phyloP scores from a whole-genome alignment of 2,888 invertebrate genomes.

The Sialis fuliginosa region DNA sequence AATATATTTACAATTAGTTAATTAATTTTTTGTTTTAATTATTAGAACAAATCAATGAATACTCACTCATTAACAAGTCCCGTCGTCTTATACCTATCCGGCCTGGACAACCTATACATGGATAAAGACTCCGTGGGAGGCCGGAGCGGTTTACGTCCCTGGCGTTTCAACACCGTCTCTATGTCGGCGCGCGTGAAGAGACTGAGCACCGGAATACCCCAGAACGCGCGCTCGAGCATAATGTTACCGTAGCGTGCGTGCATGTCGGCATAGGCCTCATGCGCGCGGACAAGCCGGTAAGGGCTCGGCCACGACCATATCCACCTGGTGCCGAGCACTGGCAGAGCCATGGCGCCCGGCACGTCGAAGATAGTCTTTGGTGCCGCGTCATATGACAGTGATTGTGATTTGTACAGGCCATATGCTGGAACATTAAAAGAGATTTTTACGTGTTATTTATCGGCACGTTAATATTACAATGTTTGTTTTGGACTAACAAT shows the following conservation, averaged over 20 bases:
- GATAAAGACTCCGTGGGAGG: slow-evolving; percentile 71
- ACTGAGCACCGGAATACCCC: slow-evolving; percentile 54
- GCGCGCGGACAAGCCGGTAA: slow-evolving; percentile 55
- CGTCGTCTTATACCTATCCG: slow-evolving; percentile 63
- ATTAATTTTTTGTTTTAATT: no score
- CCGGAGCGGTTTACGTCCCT: slow-evolving; percentile 57
- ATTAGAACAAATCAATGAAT: slow-evolving; percentile 9
- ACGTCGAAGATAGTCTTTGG: slow-evolving; percentile 24
- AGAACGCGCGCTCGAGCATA: slow-evolving; percentile 58
- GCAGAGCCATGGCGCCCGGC: slow-evolving; percentile 57
- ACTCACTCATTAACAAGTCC: slow-evolving; percentile 75
- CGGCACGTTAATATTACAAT: no score
- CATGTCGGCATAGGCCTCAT: slow-evolving; percentile 62
- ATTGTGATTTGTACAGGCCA: no score
- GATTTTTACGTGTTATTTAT: no score
- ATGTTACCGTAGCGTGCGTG: slow-evolving; percentile 56
- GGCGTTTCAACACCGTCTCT: slow-evolving; percentile 54
- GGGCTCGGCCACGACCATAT: slow-evolving; percentile 45
- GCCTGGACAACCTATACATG: slow-evolving; percentile 50
- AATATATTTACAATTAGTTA: no score
- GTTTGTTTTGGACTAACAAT: no score
- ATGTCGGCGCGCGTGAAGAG: slow-evolving; percentile 53
- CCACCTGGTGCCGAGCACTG: slow-evolving; percentile 67
- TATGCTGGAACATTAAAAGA: no score
- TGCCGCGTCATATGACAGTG: not conserved